phyloP scores from a whole-genome alignment of 2,888 invertebrate genomes.

The Eupithecia vulgata region DNA sequence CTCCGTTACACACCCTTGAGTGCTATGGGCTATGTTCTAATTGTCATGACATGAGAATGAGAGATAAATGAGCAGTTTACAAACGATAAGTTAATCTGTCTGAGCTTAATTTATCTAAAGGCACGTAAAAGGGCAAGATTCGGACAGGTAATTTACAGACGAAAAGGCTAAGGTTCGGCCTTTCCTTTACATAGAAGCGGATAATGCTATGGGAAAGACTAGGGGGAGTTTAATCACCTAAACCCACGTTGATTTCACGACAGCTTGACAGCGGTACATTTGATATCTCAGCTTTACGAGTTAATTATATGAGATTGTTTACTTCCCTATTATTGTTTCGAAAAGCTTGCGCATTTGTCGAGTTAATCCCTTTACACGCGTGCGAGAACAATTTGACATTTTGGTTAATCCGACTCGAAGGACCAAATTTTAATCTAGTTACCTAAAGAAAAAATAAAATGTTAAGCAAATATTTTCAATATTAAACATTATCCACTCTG shows the following conservation, averaged over 20 bases:
- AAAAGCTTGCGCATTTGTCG: constrained; percentile 33
- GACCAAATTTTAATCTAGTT: not conserved
- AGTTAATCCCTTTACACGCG: constrained; percentile 20
- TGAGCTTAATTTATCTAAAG: constrained; percentile 1
- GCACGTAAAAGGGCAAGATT: constrained; percentile 11
- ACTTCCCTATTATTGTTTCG: constrained; percentile 34
- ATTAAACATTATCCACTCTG: not conserved
- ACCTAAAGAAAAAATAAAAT: not conserved
- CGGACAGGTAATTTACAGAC: constrained; percentile 24
- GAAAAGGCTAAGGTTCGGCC: not conserved
- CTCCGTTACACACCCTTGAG: not conserved
- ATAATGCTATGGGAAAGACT: constrained; percentile 3
- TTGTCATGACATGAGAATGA: no score
- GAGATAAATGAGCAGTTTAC: not conserved
- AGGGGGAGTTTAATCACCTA: constrained; percentile 1
- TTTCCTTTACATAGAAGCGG: not conserved
- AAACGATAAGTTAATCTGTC: not conserved
- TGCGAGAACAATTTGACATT: constrained; percentile 20
- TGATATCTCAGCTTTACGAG: constrained; percentile 27
- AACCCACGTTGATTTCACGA: constrained; percentile 37
- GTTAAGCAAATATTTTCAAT: not conserved
- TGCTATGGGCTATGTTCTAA: not conserved
- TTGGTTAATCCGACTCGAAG: constrained; percentile 8
- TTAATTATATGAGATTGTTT: constrained; percentile 34
- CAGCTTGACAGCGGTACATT: constrained; percentile 41